phyloP scores from a whole-genome alignment of 2,888 invertebrate genomes.

The Lymantria dispar region DNA sequence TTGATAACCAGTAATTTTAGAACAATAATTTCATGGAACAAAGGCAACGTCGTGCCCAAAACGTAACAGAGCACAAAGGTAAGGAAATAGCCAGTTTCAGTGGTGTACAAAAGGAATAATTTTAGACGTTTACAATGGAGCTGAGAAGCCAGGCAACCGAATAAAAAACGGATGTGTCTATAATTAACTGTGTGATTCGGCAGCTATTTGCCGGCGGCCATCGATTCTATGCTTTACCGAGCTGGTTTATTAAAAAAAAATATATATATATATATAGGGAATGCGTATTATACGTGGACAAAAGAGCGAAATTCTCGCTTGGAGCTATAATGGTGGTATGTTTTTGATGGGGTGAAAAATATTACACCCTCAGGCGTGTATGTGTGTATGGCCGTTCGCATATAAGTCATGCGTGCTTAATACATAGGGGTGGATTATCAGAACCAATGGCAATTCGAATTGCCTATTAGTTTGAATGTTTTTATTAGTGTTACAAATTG shows the following conservation, averaged over 20 bases:
- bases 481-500: slow-evolving; percentile 37
- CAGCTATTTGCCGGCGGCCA: slow-evolving; percentile 67
- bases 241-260: slow-evolving; percentile 60
- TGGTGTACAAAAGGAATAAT: slow-evolving; percentile 56
- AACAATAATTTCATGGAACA: slow-evolving; percentile 50
- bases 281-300: slow-evolving; percentile 63
- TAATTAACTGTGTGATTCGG: slow-evolving; percentile 78
- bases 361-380: slow-evolving; percentile 75
- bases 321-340: slow-evolving; percentile 47
- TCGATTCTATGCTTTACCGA: slow-evolving; percentile 55
- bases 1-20: slow-evolving; percentile 43
- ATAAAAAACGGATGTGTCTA: slow-evolving; percentile 80
- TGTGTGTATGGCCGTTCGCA: slow-evolving; percentile 46
- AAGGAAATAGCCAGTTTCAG: slow-evolving; percentile 71
- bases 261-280: slow-evolving; percentile 31
- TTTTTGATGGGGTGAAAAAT: slow-evolving; percentile 78
- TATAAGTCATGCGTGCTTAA: slow-evolving; percentile 34
- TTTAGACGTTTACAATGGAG: slow-evolving; percentile 63
- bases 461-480: slow-evolving; percentile 44
- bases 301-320: slow-evolving; percentile 56
- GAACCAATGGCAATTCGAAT: slow-evolving; percentile 42
- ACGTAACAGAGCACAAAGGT: slow-evolving; percentile 55
- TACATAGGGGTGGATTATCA: slow-evolving; percentile 26
- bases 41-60: slow-evolving; percentile 41
- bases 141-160: slow-evolving; percentile 43